Base-by-base conservation (phyloP, 2,113 vertebrate genomes). In the Syrrhaptes paradoxus region DNA sequence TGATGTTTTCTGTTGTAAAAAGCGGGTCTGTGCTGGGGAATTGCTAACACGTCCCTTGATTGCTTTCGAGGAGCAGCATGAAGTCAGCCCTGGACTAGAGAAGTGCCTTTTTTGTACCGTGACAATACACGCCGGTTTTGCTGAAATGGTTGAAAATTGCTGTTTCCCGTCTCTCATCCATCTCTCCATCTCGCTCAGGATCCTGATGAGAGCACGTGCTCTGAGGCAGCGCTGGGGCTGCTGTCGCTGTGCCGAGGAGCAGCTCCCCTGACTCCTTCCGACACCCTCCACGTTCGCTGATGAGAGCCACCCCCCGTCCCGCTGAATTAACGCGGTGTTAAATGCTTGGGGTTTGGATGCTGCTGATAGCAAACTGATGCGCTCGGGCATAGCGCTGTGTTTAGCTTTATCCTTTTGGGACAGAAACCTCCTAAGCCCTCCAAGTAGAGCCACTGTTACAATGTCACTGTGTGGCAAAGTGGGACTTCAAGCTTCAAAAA, bases 341-440 rank as follows among this genome's bases (percentile, higher is more conserved):
- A 83, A 77, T 31, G 82, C 90, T 80, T 45, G 32, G 55, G 17
- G 48, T 81, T 95, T 88, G 93, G 95, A 91, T 63, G 51, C 62
- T 84, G 43, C 90, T 94, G 91, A 93, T 95, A 93, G 87, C 59
- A 87, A 71, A 93, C 74, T 86, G 90, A 74, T 87, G 59, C 17
- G 3, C 71, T 91, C 63, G 58, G 72, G 59, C 87, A 59, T 93
- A 62, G 81, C 48, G 57, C 68, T 81, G 46, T 95, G 85, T 95
- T 97, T 92, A 92, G 72, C 76, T 93, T 59, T 90, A 89, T 74
- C 29, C 67, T 94, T 88, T 67, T 17, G 75, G 85, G 78, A 92
- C 32, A 78, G 21, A 92, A 88, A 83, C 34, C 59, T 96, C 67
- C 75, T 46, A 91, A 95, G 67, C 49, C 58, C 62, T 91, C 43